Evolutionary conservation across 2,113 vertebrate species (phyloP), one percentile per base, ranked within the genome.

Genomic region (Seriola rivoliana): DNA sequence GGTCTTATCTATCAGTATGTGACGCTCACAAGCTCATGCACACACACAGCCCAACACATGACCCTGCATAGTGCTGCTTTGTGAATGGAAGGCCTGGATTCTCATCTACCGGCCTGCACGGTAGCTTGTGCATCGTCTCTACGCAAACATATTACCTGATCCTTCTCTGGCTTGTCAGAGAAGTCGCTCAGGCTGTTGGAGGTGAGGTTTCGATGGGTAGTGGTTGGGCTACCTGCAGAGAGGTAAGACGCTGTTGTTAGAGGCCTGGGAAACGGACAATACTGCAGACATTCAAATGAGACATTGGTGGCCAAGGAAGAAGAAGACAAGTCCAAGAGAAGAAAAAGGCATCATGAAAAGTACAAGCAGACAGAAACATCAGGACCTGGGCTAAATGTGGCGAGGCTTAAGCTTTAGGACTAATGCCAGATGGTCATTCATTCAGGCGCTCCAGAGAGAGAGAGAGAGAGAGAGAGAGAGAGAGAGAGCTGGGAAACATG

Each of bases 161-260:
- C 98, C 80, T 98, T 98, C 91, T 99, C 98, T 3, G 98, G 97
- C 83, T 99, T 98, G 94, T 99, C 98, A 0, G 97, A 99, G 93
- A 99, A 97, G 93, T 99, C 98, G 0, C 96, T 97, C 88, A 99
- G 94, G 87, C 98, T 99, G 93, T 96, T 97, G 76, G 98, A 98
- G 73, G 97, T 99, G 95, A 99, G 93, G 91, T 97, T 98, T 80
- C 97, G 96, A 78, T 97, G 97, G 25, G 97, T 46, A 67, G 97
- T 96, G 72, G 96, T 95, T 38, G 97, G 98, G 77, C 97, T 99
- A 89, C 97, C 98, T 98, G 94, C 10, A 93, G 87, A 93, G 82
- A 81, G 16, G 65, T 8, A 16, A 80, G 52, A 82, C 46, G 65
- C 10, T 14, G 46, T 68, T 29, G 65, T 81, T 50, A 74, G 25